phyloP scores from a whole-genome alignment of 2,888 invertebrate species.

The Drosophila fulvimacula region DNA sequence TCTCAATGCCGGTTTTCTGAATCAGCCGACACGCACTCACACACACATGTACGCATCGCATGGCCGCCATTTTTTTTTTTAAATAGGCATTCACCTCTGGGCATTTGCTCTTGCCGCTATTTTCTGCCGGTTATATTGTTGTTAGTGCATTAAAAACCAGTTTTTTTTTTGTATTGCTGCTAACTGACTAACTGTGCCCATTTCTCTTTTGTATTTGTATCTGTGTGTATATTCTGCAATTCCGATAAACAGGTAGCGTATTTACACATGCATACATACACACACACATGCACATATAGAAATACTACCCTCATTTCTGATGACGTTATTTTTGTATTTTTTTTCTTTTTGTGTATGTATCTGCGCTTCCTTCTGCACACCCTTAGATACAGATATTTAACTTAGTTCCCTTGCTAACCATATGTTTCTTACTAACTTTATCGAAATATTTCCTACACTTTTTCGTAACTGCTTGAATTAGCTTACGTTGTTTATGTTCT shows the following conservation, averaged over 20 bases:
- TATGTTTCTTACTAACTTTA: constrained; percentile 3
- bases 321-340: constrained; percentile 16
- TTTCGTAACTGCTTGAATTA: constrained; percentile 11
- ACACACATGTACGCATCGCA: constrained; percentile 5
- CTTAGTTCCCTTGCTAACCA: background rate
- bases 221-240: constrained; percentile 22
- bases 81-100: constrained; percentile 54
- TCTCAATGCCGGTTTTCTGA: constrained; percentile 54
- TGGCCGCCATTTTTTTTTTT: constrained; percentile 60
- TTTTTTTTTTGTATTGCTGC: constrained; percentile 37
- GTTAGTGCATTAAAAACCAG: constrained; percentile 46
- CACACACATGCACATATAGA: background rate
- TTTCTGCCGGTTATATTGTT: constrained; percentile 28
- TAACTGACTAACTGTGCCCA: constrained; percentile 29
- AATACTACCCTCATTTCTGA: constrained; percentile 35
- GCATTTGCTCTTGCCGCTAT: constrained; percentile 22
- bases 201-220: constrained; percentile 26
- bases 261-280: background rate
- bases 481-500: constrained; percentile 35
- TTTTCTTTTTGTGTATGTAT: constrained; percentile 33
- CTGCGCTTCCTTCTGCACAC: constrained; percentile 39
- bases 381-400: constrained; percentile 17
- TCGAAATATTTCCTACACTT: background rate
- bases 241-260: constrained; percentile 47
- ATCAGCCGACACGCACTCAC: constrained; percentile 37